phyloP scores from a whole-genome alignment of 2,888 invertebrate genomes.

The Cheilosia pagana region DNA sequence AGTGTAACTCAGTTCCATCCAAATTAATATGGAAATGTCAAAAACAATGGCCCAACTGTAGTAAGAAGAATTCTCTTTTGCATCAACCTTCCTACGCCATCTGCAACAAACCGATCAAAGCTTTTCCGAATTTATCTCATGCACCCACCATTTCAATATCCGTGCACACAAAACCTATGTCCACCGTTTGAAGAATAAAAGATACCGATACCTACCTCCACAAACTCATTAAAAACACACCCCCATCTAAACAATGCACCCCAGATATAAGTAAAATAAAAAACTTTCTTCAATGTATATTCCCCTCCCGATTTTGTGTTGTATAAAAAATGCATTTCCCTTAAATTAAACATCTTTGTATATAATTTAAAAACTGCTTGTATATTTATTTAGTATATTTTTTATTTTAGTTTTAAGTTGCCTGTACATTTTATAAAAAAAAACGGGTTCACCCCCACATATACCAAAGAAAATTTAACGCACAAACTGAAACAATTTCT shows the following conservation, averaged over 20 bases:
- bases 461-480: slow-evolving; percentile 70
- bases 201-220: no score
- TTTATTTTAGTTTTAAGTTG: slow-evolving; percentile 36
- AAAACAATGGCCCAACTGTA: no score
- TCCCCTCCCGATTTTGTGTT: not conserved
- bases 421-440: slow-evolving; percentile 46
- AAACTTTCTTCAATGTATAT: not conserved
- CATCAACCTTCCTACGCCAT: no score
- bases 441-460: slow-evolving; percentile 49
- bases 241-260: not conserved
- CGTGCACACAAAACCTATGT: no score
- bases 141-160: no score
- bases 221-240: not conserved
- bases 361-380: slow-evolving; percentile 39
- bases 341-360: not conserved
- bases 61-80: no score
- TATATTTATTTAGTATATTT: slow-evolving; percentile 46
- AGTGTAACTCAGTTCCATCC: no score
- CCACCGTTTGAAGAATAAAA: no score
- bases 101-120: no score
- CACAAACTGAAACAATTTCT: slow-evolving; percentile 54
- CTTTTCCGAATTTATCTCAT: no score
- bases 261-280: not conserved
- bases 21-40: no score
- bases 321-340: not conserved